Evolutionary conservation across 1,140 invertebrate genomes (phyloP), one percentile per base, ranked within the genome.

Genomic region (Gonioctena quinquepunctata): DNA sequence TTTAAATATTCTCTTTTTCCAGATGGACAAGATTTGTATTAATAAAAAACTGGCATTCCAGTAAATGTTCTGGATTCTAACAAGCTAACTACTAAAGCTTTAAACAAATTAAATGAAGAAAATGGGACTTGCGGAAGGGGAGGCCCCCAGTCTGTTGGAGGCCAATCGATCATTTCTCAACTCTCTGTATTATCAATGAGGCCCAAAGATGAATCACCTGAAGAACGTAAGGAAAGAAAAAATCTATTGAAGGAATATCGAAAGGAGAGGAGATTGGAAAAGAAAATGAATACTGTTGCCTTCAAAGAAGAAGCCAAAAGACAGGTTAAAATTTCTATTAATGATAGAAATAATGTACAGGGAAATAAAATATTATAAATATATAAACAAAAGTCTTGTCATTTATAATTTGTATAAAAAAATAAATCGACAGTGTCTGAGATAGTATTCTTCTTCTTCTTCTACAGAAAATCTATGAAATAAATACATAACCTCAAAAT

Each of bases 281-380:
- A 92, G 82, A 98, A 98, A 81, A 87, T 90, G 0, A 97, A 96
- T 80, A 89, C 88, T 21, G 82, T 89, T 68, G 94, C 94, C 0
- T 98, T 98, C 82, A 96, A 94, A 81, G 91, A 94, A 74, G 94
- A 97, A 81, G 92, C 93, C 83, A 94, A 93, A 79, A 83, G 88
- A 27, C 92, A 94, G 81, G 90, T 92, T 77, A 93, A 93, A 80
- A 90, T 93, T 63, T 82, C 89, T 69, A 83, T 93, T 65, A 94
- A 94, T 79, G 91, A 91, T 74, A 89, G 82, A 78, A 87, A 87
- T 77, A 93, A 92, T 82, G 81, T 92, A 71, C 90, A 93, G 82
- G 91, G 90, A 48, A 91, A 89, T 70, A 87, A 83, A 82, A 90
- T 92, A 64, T 74, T 76, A 26, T 77, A 72, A 68, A 5, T n/a